Conservation (phyloP, 2,113 vertebrate species). For the Noturus placidus region DNA sequence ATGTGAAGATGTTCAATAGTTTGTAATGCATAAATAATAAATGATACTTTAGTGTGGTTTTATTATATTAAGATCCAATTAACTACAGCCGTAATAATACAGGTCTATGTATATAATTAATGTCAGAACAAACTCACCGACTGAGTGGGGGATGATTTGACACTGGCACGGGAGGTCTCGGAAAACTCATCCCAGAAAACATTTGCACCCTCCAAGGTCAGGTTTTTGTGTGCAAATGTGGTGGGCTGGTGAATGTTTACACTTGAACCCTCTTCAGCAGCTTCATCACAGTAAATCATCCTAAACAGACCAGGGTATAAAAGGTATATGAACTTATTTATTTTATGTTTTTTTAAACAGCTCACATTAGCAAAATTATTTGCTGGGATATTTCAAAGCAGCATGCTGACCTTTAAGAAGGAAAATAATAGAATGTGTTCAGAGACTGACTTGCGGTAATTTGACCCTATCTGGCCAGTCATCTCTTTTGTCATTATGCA, state of each 20-base stretch:
- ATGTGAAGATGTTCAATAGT: background rate
- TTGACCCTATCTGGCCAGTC: background rate
- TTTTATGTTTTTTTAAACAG: background rate
- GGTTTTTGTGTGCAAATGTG: constrained; percentile 91
- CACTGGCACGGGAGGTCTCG: constrained; percentile 82
- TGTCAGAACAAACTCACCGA: constrained; percentile 72
- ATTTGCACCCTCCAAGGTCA: constrained; percentile 87
- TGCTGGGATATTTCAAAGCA: background rate
- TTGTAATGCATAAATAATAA: background rate
- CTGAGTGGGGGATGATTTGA: constrained; percentile 83
- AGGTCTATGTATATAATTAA: background rate
- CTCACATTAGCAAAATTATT: background rate
- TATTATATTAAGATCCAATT: background rate
- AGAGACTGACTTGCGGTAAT: background rate
- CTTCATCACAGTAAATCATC: constrained; percentile 91
- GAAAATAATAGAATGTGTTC: background rate
- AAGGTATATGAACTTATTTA: background rate
- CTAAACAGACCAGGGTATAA: constrained; percentile 68
- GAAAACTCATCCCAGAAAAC: constrained; percentile 96
- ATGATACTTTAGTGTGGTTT: background rate
- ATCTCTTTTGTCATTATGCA: background rate
- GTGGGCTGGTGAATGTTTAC: constrained; percentile 92
- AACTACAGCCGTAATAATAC: background rate
- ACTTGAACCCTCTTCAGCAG: constrained; percentile 84
- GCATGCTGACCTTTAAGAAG: background rate